These are phyloP conservation scores for Lepidochrysops patricia DNA, from an alignment of 2,888 invertebrate genomes.

Conservation along the genomic window DNA sequence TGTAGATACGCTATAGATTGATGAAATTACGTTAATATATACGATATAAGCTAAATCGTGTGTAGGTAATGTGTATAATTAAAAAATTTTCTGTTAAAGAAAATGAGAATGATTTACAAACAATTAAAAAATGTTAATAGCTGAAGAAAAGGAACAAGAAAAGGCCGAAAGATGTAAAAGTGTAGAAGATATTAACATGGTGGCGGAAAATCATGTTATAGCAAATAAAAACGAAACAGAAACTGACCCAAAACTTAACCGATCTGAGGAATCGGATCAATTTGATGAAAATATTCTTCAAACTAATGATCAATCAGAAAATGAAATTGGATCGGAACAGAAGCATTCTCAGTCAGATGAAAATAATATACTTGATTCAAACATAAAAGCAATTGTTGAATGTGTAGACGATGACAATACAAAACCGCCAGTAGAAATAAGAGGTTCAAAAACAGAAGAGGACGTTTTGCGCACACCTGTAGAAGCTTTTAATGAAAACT, in stretches of 20 bases:
- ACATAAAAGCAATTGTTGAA: not conserved
- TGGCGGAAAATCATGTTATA: constrained; percentile 3
- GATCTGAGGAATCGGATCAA: too few relatives aligned
- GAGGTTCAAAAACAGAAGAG: not conserved
- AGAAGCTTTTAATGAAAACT: not conserved
- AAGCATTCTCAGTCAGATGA: not conserved
- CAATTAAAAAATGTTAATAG: constrained; percentile 50
- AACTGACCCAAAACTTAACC: not conserved
- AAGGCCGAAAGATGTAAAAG: constrained; percentile 32
- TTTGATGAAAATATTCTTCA: not conserved
- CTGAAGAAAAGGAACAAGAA: constrained; percentile 44
- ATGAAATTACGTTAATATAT: too few relatives aligned
- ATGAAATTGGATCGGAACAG: not conserved
- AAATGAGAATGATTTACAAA: constrained; percentile 30
- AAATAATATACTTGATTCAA: not conserved
- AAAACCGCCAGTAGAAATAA: not conserved
- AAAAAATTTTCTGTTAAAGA: constrained; percentile 34
- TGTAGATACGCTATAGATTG: too few relatives aligned
- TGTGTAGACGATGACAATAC: not conserved
- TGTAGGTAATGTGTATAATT: too few relatives aligned
- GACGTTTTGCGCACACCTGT: not conserved
- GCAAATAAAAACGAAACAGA: constrained; percentile 14
- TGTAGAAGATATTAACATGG: constrained; percentile 23
- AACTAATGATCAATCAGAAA: not conserved
- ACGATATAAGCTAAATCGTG: too few relatives aligned